These are phyloP conservation scores for Nycticryphes semicollaris DNA, from an alignment of 2,113 vertebrate genomes.

Conservation along the genomic window DNA sequence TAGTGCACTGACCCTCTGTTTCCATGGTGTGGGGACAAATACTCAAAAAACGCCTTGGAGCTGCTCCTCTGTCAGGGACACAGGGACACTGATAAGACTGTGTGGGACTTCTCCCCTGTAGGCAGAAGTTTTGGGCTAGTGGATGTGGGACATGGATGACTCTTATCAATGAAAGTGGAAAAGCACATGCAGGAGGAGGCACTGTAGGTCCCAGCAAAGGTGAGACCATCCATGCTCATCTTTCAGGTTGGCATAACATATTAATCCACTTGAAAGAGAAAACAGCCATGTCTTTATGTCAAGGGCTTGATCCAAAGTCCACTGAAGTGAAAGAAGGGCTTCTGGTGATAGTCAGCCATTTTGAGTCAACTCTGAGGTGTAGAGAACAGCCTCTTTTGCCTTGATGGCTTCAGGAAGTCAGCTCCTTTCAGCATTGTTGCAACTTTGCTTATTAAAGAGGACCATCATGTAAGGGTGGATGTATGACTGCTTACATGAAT, in stretches of 20 bases:
- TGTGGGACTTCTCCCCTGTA: neutral
- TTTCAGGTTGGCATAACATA: neutral
- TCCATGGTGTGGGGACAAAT: neutral
- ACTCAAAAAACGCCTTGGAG: neutral
- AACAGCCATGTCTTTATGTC: neutral
- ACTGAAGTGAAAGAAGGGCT: neutral
- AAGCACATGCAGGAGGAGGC: neutral
- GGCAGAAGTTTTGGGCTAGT: neutral
- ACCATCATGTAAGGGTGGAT: neutral
- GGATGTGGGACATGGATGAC: rapidly evolving
- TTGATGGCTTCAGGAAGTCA: neutral
- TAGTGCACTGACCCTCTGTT: neutral
- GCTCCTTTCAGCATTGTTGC: neutral
- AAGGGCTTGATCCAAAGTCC: neutral
- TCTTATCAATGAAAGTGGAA: no score
- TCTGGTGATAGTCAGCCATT: neutral
- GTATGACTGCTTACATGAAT: rapidly evolving
- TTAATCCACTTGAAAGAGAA: neutral
- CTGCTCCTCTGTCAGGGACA: neutral
- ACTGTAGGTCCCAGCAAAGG: neutral
- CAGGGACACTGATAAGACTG: rapidly evolving
- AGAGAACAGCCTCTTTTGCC: neutral
- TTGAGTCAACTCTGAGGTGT: neutral
- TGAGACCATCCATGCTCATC: rapidly evolving
- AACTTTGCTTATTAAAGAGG: neutral